These are phyloP conservation scores for Cecropterus lyciades DNA, from an alignment of 1,140 invertebrate species.

Conservation along the genomic window DNA sequence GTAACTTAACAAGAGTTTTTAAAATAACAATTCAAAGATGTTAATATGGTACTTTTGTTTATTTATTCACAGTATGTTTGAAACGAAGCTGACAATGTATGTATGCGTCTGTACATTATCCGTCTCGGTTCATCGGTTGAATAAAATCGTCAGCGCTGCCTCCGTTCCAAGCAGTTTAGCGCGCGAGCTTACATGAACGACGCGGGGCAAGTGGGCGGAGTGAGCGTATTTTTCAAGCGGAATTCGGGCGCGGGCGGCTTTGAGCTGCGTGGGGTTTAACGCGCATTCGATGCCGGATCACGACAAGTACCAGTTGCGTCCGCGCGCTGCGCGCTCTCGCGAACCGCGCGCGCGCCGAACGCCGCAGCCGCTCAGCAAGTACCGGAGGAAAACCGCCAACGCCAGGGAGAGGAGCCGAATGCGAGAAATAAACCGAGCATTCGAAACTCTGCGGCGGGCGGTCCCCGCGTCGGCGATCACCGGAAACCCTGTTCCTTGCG, in stretches of 20 bases:
- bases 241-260: conserved; percentile 64
- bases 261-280: conserved; percentile 54
- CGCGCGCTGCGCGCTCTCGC: conserved; percentile 72
- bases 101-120: conserved; percentile 24
- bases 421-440: conserved; percentile 95
- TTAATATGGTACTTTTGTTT: background rate
- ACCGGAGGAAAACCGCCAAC: conserved; percentile 95
- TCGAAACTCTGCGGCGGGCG: conserved; percentile 90
- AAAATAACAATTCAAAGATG: too few species aligned
- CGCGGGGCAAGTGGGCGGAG: conserved; percentile 74
- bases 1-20: too few species aligned
- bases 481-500: conserved; percentile 83
- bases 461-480: conserved; percentile 87
- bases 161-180: conserved; percentile 25
- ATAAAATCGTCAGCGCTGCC: conserved; percentile 28
- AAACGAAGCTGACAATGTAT: conserved; percentile 5
- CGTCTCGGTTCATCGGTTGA: conserved; percentile 22
- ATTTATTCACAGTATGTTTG: background rate
- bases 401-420: conserved; percentile 93
- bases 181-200: conserved; percentile 72
- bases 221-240: conserved; percentile 78
- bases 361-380: conserved; percentile 94
- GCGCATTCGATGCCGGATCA: conserved; percentile 78
- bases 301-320: conserved; percentile 82
- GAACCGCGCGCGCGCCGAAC: conserved; percentile 69